A percentile compares a stretch with the other conserved stretches of the same genome.
phyloP scores from a whole-genome alignment of 2,113 vertebrate genomes.

The Xenotilapia caudafasciata region DNA sequence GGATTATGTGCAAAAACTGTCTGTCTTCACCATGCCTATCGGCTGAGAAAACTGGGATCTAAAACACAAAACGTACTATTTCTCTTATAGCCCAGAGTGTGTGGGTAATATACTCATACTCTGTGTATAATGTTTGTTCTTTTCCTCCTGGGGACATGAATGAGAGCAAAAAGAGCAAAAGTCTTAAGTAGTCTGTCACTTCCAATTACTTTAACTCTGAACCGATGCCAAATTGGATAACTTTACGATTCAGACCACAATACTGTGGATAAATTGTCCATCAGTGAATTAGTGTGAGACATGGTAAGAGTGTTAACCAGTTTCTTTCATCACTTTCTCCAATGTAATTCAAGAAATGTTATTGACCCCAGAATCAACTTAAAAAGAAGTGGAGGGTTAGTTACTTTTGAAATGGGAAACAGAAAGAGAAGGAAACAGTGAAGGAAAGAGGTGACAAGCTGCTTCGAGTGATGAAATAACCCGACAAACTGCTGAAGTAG shows the following conservation, averaged over 20 bases:
- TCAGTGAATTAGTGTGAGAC: not conserved
- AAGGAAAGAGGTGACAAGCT: not conserved
- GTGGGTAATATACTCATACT: not conserved
- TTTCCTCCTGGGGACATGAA: not conserved
- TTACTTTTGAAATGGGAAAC: not conserved
- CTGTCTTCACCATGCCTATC: not conserved
- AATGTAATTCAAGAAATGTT: constrained; percentile 76
- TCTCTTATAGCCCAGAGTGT: not conserved
- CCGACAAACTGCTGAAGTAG: constrained; percentile 15
- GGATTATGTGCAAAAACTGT: not conserved
- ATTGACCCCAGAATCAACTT: constrained; percentile 79
- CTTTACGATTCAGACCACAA: not conserved
- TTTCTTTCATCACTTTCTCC: constrained; percentile 74
- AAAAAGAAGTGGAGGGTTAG: not conserved
- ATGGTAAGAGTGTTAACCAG: constrained; percentile 61
- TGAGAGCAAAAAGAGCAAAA: not conserved
- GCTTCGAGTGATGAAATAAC: constrained; percentile 18
- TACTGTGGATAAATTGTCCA: not conserved
- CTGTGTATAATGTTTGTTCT: not conserved
- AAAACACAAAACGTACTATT: not conserved
- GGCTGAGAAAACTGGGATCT: not conserved
- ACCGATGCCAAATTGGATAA: not conserved
- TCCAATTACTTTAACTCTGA: not conserved
- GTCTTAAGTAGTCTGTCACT: not conserved
- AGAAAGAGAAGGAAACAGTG: not conserved